Evolutionary conservation across 2,888 invertebrate species (phyloP), one percentile per base, ranked within the genome.

Genomic region (Cataglyphis altisquamis): DNA sequence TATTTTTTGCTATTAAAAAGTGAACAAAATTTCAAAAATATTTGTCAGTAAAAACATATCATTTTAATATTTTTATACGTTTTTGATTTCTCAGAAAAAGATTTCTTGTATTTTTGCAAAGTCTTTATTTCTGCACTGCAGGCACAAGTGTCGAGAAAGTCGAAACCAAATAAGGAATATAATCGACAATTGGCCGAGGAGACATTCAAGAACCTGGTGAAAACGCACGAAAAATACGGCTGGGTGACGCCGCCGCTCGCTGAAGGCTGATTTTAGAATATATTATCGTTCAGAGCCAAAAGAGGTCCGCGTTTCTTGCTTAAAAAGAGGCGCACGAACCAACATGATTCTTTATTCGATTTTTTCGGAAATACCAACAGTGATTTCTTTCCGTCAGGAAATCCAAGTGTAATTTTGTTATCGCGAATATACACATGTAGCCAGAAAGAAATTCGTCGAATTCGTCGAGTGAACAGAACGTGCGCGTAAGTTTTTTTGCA

Each of bases 141-240:
- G 95, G 98, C 98, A 8, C 96, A 98, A 32, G 97, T 98, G 91
- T 97, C 97, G 90, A 96, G 97, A 90, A 97, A 97, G 94, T 96
- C 97, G 89, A 97, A 98, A 93, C 97, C 96, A 90, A 96, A 97
- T 92, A 97, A 98, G 93, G 97, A 97, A 94, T 98, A 98, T 94
- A 97, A 90, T 91, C 95, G 96, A 88, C 96, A 97, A 88, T 97
- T 97, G 75, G 98, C 98, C n/a, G 98, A 98, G 94, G 98, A 98
- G 93, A 97, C 98, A 41, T 98, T 98, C 95, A 96, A 98, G 90
- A 98, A 97, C 82, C 96, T 98, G 89, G 98, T 98, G 83, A 98
- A 98, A 95, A 98, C 98, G 10, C 98, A 98, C 94, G 98, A 98
- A 93, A 98, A 98, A 94, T 98, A 98, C 94, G 98, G 98, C 77